A percentile compares a stretch with the other conserved stretches of the same genome.
phyloP scores from a whole-genome alignment of 2,113 vertebrate species.

The Colaptes auratus region DNA sequence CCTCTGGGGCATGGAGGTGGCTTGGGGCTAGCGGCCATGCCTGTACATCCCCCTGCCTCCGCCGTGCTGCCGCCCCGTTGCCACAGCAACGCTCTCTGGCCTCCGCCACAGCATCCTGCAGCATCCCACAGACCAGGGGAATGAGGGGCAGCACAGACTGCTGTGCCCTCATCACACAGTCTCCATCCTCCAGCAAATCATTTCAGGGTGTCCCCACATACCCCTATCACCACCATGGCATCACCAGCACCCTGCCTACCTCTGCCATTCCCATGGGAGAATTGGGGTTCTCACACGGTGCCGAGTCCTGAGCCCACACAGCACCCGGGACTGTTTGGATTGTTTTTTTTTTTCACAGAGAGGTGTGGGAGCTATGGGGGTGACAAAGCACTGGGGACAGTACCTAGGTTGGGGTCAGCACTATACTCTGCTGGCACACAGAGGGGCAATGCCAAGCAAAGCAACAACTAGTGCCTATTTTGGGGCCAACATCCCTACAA shows the following conservation, averaged over 20 bases:
- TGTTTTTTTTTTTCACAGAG: background rate
- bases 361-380: fast-evolving
- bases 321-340: fast-evolving
- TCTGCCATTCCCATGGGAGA: fast-evolving
- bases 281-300: background rate
- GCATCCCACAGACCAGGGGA: background rate
- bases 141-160: fast-evolving
- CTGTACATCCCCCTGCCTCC: background rate
- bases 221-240: fast-evolving
- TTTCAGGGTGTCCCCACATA: fast-evolving
- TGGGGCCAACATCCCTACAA: background rate
- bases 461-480: fast-evolving
- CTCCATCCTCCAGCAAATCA: fast-evolving
- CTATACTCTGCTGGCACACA: fast-evolving
- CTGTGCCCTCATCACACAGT: fast-evolving
- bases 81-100: constrained; percentile 43
- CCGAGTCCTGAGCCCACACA: fast-evolving
- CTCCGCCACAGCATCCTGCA: constrained; percentile 33
- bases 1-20: background rate
- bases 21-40: background rate
- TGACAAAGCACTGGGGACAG: background rate
- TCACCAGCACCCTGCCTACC: fast-evolving
- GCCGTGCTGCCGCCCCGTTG: background rate
- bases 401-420: fast-evolving
- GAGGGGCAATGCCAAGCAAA: background rate